These are phyloP conservation scores for Lasiurus borealis DNA, from an alignment of 2,113 vertebrate species.

Conservation along the genomic window DNA sequence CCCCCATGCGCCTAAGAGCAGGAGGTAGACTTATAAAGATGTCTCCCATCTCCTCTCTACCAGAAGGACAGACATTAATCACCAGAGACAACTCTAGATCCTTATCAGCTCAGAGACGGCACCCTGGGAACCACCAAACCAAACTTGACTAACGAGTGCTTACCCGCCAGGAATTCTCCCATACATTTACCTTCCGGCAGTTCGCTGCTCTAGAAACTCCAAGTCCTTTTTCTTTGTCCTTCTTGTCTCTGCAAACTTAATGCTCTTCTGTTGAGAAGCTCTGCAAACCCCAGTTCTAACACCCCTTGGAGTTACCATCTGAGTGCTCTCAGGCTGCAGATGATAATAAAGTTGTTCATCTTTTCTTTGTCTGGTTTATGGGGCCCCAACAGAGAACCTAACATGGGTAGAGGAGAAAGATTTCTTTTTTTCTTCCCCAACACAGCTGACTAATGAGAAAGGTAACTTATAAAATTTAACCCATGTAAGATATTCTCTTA, in stretches of 20 bases:
- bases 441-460: neutral
- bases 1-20: neutral
- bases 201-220: neutral
- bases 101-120: neutral
- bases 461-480: neutral
- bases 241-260: neutral
- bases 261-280: neutral
- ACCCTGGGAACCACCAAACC: neutral
- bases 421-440: neutral
- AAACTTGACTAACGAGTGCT: neutral
- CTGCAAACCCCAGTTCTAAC: neutral
- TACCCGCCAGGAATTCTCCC: neutral
- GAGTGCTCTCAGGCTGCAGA: rapidly evolving
- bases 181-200: neutral
- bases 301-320: neutral
- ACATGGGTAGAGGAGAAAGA: neutral
- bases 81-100: neutral
- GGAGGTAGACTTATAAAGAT: neutral
- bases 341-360: neutral
- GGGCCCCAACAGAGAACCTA: neutral
- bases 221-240: neutral
- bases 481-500: neutral
- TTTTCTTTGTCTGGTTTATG: neutral
- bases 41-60: neutral
- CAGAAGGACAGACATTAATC: neutral